Evolutionary conservation across 2,888 invertebrate species (phyloP).

Genomic region (Lycaena phlaeas): DNA sequence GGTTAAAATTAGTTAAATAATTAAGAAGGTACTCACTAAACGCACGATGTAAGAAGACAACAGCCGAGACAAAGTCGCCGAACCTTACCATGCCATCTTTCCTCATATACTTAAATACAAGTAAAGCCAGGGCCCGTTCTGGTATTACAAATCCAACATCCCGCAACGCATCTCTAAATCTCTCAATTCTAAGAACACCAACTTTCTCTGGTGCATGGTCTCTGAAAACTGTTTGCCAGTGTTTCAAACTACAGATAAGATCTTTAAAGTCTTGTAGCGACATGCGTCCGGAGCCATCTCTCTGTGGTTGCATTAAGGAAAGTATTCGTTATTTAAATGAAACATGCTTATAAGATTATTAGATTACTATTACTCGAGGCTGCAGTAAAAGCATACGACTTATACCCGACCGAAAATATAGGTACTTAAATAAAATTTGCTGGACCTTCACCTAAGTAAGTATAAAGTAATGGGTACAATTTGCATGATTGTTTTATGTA

Average conservation of each 20-base stretch:
- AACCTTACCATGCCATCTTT: conserved; percentile 93
- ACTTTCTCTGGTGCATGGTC: conserved; percentile 92
- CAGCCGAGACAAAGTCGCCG: conserved; percentile 93
- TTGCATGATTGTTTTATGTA: too few relatives aligned
- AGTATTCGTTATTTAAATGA: conserved; percentile 3
- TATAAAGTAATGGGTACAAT: too few relatives aligned
- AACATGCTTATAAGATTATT: too few relatives aligned
- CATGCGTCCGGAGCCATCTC: conserved; percentile 84
- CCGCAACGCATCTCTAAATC: conserved; percentile 84
- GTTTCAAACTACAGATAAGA: conserved; percentile 90
- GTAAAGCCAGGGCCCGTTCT: conserved; percentile 85
- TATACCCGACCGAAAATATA: too few relatives aligned
- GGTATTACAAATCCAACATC: conserved; percentile 92
- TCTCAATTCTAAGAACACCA: conserved; percentile 89
- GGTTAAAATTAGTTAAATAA: neutral
- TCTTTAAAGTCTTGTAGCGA: conserved; percentile 91
- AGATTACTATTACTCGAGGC: too few relatives aligned
- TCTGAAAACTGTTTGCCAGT: conserved; percentile 92
- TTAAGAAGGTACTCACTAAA: conserved; percentile 87
- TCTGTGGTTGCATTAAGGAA: conserved; percentile 52
- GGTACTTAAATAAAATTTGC: too few relatives aligned
- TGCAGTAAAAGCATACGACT: too few relatives aligned
- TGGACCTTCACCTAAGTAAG: too few relatives aligned
- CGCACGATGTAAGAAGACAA: conserved; percentile 89
- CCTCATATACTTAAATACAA: conserved; percentile 90